These are phyloP conservation scores for Acronicta leporina DNA, from an alignment of 2,888 invertebrate genomes.

Conservation along the genomic window DNA sequence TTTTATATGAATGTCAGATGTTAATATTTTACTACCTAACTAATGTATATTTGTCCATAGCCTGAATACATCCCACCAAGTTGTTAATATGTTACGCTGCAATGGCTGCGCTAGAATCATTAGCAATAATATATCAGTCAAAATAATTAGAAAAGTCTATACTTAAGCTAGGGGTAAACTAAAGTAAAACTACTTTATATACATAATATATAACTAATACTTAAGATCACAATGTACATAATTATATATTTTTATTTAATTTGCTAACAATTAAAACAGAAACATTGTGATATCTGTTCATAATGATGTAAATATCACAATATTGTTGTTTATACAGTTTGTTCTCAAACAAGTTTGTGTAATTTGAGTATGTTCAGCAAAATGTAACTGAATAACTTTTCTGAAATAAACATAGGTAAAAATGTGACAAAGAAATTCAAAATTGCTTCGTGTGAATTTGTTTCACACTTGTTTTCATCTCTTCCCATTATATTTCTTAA, in stretches of 20 bases:
- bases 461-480: too few relatives aligned
- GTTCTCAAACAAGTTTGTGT: too few relatives aligned
- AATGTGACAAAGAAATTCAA: too few relatives aligned
- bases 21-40: neutral
- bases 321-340: neutral
- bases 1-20: neutral
- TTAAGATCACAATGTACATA: conserved; percentile 47
- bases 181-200: conserved; percentile 34
- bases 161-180: conserved; percentile 14
- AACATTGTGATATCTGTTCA: neutral
- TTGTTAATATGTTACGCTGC: conserved; percentile 3
- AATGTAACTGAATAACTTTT: too few relatives aligned
- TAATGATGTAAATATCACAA: neutral
- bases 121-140: conserved; percentile 34
- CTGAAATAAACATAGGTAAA: too few relatives aligned
- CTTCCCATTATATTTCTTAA: too few relatives aligned
- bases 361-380: too few relatives aligned
- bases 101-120: conserved; percentile 15
- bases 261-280: conserved; percentile 12
- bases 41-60: neutral
- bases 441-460: too few relatives aligned
- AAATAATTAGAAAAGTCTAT: conserved; percentile 22
- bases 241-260: conserved; percentile 2
- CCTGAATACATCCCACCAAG: neutral
- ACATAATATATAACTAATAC: conserved; percentile 32